Percentiles rank a stretch among this genome's conserved stretches.
Evolutionary conservation across 1,140 invertebrate species (phyloP).

Genomic region (Nephotettix cincticeps): DNA sequence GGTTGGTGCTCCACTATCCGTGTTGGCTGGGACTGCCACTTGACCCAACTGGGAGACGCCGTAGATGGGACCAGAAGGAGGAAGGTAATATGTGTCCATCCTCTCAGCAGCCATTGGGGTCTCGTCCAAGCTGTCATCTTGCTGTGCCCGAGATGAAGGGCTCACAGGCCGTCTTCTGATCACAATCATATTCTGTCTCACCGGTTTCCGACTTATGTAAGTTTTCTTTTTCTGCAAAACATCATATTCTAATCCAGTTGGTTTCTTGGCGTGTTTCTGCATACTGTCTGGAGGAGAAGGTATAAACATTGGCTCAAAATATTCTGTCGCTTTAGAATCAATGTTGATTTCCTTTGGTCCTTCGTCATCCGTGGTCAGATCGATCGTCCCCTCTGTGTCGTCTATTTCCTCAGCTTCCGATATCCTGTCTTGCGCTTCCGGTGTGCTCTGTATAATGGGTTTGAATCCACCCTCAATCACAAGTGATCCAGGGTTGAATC

Average conservation of each 20-base stretch:
- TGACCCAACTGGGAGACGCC: conserved; percentile 1
- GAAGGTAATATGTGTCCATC: conserved; percentile 65
- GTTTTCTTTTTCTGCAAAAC: conserved; percentile 25
- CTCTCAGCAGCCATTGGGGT: conserved; percentile 68
- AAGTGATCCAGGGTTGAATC: conserved; percentile 75
- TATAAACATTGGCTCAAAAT: conserved; percentile 72
- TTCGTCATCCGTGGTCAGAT: conserved; percentile 30
- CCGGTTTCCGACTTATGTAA: conserved; percentile 4
- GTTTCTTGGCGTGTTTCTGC: conserved; percentile 32
- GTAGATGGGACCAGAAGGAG: conserved; percentile 50
- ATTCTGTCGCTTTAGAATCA: conserved; percentile 48
- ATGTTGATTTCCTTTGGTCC: conserved; percentile 46
- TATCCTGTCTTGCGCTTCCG: conserved; percentile 53
- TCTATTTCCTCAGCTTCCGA: conserved; percentile 50
- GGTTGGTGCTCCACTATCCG: conserved; percentile 45
- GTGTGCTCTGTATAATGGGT: conserved; percentile 66
- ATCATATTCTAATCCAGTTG: conserved; percentile 32
- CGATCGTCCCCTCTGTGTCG: conserved; percentile 30
- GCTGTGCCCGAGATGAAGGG: conserved; percentile 33
- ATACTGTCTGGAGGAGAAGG: conserved; percentile 60
- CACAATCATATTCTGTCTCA: conserved; percentile 17
- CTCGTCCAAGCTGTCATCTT: conserved; percentile 49
- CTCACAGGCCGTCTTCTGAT: conserved; percentile 27
- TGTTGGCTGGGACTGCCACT: not conserved
- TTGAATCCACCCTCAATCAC: conserved; percentile 81